These are phyloP conservation scores for Zaprionus tsacasi DNA, from an alignment of 1,140 invertebrate genomes.

Conservation along the genomic window DNA sequence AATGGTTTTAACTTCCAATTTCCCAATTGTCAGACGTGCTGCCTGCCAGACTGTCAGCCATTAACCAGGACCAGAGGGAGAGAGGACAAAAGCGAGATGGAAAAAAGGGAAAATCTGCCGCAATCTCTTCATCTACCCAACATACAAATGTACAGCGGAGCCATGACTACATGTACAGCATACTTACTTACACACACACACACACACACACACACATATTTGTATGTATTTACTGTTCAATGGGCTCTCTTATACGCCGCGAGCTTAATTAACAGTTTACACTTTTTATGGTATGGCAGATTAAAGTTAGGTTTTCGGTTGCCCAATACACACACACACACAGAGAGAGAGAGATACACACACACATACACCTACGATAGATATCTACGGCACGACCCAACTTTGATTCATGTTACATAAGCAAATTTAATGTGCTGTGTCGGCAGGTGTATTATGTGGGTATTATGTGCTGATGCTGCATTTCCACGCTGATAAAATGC, in stretches of 20 bases:
- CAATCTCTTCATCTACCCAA: slow-evolving; percentile 8
- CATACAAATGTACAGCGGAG: not conserved
- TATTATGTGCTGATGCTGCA: slow-evolving; percentile 66
- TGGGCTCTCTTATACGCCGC: slow-evolving; percentile 17
- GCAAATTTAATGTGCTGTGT: slow-evolving; percentile 26
- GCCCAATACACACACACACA: not conserved
- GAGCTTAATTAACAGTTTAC: slow-evolving; percentile 35
- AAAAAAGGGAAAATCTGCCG: slow-evolving; percentile 16
- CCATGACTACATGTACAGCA: not conserved
- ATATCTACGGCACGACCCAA: not conserved
- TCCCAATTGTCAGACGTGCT: slow-evolving; percentile 79
- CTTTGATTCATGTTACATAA: slow-evolving; percentile 12
- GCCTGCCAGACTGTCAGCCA: slow-evolving; percentile 48
- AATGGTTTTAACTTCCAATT: slow-evolving; percentile 82
- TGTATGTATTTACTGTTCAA: slow-evolving; percentile 20
- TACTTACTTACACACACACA: not conserved
- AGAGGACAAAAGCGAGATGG: slow-evolving; percentile 27
- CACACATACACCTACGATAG: not conserved
- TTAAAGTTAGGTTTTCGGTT: not conserved
- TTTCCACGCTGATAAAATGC: slow-evolving; percentile 50
- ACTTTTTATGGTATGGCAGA: slow-evolving; percentile 3
- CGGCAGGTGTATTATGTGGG: slow-evolving; percentile 30
- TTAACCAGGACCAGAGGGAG: slow-evolving; percentile 50
- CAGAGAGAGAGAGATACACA: not conserved
- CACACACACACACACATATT: not conserved